Base-by-base conservation (phyloP, 2,888 invertebrate genomes). In the Tribolium freemani region DNA sequence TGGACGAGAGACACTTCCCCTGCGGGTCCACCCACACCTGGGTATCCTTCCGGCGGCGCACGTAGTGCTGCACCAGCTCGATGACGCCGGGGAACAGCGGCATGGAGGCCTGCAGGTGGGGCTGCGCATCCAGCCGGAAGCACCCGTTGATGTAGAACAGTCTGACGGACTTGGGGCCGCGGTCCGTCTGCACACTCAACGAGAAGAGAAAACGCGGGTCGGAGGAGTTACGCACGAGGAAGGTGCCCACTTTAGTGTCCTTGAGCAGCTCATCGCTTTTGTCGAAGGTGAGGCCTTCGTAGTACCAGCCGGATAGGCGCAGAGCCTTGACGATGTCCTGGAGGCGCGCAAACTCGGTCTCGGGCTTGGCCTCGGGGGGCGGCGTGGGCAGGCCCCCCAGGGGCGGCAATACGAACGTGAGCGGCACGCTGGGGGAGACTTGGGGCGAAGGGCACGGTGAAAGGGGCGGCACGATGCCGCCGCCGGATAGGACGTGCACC, bases 101-200 rank as follows among this genome's bases (percentile, higher is more conserved):
- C 86, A 87, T 86, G 30, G 83, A 80, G 13, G 82, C 75, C 72
- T 85, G 84, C 16, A 87, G 77, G 73, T 86, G 84, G 4, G 81
- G 77, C 74, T 84, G 81, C 54, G 94, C 93, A 85, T 96, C 96
- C 84, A 96, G 87, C 72, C 93, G 90, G 88, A 93, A 94, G 72
- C 86, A 90, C 0, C 94, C 94, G 80, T 90, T 88, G 68, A 89
- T 88, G 84, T 93, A 95, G 77, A 92, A 91, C 45, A 96, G 89
- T 69, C 96, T 88, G 51, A 96, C 94, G 20, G 95, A 95, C 0
- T 95, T 95, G 3, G 95, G 94, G 0, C 96, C 95, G 46, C 92
- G 87, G 58, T 91, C 90, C 0, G 96, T 96, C 85, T 94, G 94
- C 57, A 96, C 93, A 79, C 94, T 94, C 71, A 96, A 87, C 9